These are phyloP conservation scores for Unio delphinus DNA, from an alignment of 2,888 invertebrate species.

Conservation along the genomic window DNA sequence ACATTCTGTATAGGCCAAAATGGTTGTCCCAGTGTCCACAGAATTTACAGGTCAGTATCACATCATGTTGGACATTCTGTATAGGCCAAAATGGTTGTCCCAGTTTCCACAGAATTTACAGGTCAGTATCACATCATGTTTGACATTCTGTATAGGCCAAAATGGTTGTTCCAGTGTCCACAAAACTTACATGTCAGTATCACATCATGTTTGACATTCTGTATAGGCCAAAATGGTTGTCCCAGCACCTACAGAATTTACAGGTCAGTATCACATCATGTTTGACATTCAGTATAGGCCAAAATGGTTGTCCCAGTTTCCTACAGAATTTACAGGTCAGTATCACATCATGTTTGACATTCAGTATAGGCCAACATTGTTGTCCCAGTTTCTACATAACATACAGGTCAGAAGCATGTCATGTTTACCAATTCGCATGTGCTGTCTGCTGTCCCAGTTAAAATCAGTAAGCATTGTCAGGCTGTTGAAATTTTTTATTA, in stretches of 20 bases:
- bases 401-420: not conserved
- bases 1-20: no score
- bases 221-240: conserved; percentile 95
- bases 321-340: conserved; percentile 93
- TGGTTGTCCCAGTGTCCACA: no score
- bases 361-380: conserved; percentile 94
- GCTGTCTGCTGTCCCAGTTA: conserved; percentile 86
- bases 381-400: conserved; percentile 76
- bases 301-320: conserved; percentile 93
- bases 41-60: no score
- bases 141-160: conserved; percentile 97
- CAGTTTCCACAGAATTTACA: conserved; percentile 96
- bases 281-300: conserved; percentile 98
- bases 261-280: conserved; percentile 82
- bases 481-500: no score
- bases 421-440: conserved; percentile 90
- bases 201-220: conserved; percentile 80
- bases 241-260: conserved; percentile 80
- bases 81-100: conserved; percentile 76
- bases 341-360: conserved; percentile 77
- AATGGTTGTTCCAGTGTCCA: conserved; percentile 94
- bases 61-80: no score
- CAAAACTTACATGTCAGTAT: conserved; percentile 91
- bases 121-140: conserved; percentile 86
- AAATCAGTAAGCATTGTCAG: no score